Percentiles rank a stretch among this genome's conserved stretches.
Evolutionary conservation across 1,140 invertebrate species (phyloP).

Genomic region (Anagrus nilaparvatae): DNA sequence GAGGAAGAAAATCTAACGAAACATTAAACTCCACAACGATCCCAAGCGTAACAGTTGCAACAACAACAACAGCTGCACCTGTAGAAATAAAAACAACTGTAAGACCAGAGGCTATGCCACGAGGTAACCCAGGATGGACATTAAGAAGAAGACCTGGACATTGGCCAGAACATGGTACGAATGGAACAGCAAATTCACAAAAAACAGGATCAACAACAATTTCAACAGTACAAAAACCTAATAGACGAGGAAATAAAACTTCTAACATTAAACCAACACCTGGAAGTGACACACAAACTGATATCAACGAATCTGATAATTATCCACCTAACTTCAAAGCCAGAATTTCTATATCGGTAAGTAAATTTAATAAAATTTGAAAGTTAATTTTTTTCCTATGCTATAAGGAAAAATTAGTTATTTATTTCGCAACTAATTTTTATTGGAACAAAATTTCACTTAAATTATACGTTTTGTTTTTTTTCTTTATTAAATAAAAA

Average conservation of each 20-base stretch:
- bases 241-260: constrained; percentile 26
- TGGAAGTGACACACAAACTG: constrained; percentile 2
- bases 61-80: neutral
- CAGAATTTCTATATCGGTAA: constrained; percentile 34
- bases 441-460: no score
- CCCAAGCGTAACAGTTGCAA: neutral
- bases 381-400: neutral
- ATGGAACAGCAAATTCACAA: constrained; percentile 3
- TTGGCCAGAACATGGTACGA: constrained; percentile 9
- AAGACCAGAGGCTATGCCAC: constrained; percentile 2
- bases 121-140: constrained; percentile 33
- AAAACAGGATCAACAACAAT: constrained; percentile 2
- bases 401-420: no score
- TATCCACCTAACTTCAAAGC: constrained; percentile 38
- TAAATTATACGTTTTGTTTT: no score
- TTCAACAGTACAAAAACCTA: constrained; percentile 9
- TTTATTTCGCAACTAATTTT: no score
- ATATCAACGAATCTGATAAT: constrained; percentile 26
- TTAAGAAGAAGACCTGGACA: constrained; percentile 28
- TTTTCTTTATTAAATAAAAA: no score
- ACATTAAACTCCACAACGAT: neutral
- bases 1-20: constrained; percentile 26
- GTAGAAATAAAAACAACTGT: neutral
- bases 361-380: no score
- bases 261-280: constrained; percentile 16